These are phyloP conservation scores for Neostethus bicornis DNA, from an alignment of 2,797 vertebrate genomes.

Conservation along the genomic window DNA sequence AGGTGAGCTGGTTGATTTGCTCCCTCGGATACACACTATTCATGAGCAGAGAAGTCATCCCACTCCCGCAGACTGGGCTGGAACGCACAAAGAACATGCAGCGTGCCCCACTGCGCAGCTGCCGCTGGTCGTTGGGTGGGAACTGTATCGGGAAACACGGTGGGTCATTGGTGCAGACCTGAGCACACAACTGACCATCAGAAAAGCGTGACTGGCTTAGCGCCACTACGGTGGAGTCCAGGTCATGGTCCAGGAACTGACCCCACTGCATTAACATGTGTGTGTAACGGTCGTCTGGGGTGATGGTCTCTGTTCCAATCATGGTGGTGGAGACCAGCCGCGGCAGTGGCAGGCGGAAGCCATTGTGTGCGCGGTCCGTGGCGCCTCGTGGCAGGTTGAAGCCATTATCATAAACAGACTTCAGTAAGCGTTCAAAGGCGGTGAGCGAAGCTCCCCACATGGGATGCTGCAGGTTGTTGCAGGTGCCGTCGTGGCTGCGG, in stretches of 20 bases:
- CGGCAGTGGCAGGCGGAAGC: constrained; percentile 88
- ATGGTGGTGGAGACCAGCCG: constrained; percentile 91
- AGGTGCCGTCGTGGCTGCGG: constrained; percentile 93
- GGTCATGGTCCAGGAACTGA: constrained; percentile 96
- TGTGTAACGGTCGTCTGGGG: constrained; percentile 91
- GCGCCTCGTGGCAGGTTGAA: constrained; percentile 93
- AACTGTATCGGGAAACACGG: constrained; percentile 95
- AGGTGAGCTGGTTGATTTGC: constrained; percentile 97
- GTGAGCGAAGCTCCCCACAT: constrained; percentile 99
- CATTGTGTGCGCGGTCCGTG: constrained; percentile 82
- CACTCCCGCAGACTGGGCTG: constrained; percentile 96
- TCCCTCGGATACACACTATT: constrained; percentile 97
- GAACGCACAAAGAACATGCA: constrained; percentile 99
- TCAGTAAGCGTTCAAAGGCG: constrained; percentile 92
- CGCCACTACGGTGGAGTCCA: constrained; percentile 92
- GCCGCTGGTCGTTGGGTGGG: constrained; percentile 88
- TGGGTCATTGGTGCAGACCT: constrained; percentile 91
- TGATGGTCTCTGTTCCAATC: constrained; percentile 91
- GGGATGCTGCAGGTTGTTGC: constrained; percentile 97
- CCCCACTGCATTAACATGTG: constrained; percentile 99
- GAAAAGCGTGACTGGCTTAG: constrained; percentile 97
- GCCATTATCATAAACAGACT: constrained; percentile 95
- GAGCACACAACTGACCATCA: constrained; percentile 91
- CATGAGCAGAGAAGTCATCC: constrained; percentile 98
- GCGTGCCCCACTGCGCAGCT: constrained; percentile 84